Evolutionary conservation across 2,113 vertebrate genomes (phyloP).

Genomic region (Carollia perspicillata): DNA sequence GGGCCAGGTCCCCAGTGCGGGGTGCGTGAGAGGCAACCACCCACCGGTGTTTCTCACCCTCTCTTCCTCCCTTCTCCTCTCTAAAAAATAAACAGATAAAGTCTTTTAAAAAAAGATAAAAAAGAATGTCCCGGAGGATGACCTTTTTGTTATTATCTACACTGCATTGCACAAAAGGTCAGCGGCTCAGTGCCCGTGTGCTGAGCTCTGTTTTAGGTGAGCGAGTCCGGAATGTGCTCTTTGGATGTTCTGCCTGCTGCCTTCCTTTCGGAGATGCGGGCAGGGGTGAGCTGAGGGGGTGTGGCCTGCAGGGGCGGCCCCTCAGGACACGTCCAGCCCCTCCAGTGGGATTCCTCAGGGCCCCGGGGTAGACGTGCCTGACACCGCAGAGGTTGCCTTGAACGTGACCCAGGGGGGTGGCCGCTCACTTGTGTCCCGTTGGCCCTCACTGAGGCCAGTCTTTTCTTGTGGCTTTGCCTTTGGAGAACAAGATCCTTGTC

Average conservation of each 20-base stretch:
- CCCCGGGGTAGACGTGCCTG: neutral
- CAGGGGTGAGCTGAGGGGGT: neutral
- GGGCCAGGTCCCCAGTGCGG: too few species aligned
- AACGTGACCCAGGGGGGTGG: neutral
- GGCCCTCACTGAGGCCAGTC: rapidly evolving
- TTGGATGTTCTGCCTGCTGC: neutral
- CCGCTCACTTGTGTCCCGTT: rapidly evolving
- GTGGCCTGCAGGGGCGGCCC: neutral
- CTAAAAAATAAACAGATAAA: too few species aligned
- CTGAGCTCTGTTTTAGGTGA: rapidly evolving
- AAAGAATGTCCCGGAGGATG: neutral
- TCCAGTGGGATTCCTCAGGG: rapidly evolving
- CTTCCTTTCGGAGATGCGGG: rapidly evolving
- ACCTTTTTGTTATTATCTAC: neutral
- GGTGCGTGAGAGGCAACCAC: too few species aligned
- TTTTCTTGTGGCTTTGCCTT: neutral
- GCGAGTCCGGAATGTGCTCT: neutral
- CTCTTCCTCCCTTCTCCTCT: too few species aligned
- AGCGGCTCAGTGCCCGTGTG: neutral
- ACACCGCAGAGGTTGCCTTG: neutral
- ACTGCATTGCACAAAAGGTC: neutral
- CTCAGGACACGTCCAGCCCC: rapidly evolving
- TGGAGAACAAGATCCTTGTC: neutral
- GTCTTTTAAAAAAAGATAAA: neutral
- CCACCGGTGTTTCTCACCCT: too few species aligned